Evolutionary conservation across 2,113 vertebrate species (phyloP), one percentile per base, ranked within the genome.

Genomic region (Ictalurus punctatus): DNA sequence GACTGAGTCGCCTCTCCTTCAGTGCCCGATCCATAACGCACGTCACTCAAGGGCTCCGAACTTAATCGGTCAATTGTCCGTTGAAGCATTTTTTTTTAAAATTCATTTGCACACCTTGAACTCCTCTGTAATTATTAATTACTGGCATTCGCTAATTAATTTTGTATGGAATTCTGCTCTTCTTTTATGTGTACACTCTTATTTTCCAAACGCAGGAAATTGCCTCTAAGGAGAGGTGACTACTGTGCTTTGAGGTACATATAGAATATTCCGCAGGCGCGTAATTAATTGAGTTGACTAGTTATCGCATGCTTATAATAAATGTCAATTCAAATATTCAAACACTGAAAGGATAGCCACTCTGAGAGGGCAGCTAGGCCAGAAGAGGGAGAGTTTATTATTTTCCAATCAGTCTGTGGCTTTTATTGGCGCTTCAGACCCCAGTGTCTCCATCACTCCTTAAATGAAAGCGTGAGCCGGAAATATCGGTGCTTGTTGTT

Each of bases 1-100:
- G 65, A 37, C 78, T 86, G 74, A 86, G 90, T 89, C 69, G 37
- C 85, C 69, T 86, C 69, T 87, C 54, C 27, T 44, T 73, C 65
- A 73, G 67, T 17, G 58, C 16, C 30, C 21, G 14, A 63, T 67
- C 86, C 58, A 85, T 84, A 86, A 83, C 56, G 25, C 63, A 44
- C 16, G 59, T 58, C 58, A 90, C 73, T 40, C 81, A 63, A 30
- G 59, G 82, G 61, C 76, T 80, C 14, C 40, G 48, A 16, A 30
- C n/a, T 79, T 79, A 17, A 44, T n/a, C 23, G 1, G 7, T 44
- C 54, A 56, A 0, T 56, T 58, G 27, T 80, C 1, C 3, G 2
- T 56, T 56, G 12, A 52, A 52, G 23, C 12, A 0, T 52, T 25
- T n/a, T 27, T 48, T 19, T 34, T 34, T 37, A 1, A 1, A 14